Base-by-base conservation (phyloP, 2,888 invertebrate genomes). In the Clepsis dumicolana region DNA sequence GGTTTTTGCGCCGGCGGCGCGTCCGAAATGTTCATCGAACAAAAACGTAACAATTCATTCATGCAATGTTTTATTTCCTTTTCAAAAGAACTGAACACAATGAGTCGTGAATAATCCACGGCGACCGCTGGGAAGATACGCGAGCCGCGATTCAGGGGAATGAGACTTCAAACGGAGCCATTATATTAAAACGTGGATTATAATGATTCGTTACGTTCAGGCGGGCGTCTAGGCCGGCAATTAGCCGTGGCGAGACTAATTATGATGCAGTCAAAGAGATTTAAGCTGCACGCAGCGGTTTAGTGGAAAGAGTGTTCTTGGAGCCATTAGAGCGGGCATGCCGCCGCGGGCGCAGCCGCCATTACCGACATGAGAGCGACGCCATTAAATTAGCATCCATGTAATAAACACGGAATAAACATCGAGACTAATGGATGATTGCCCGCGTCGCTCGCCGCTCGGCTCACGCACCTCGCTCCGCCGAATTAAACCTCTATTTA, bases 341-440 rank as follows among this genome's bases (percentile, higher is more conserved):
- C 80, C 74, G 77, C 74, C 74, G 76, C 65, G 38, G 70, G 73
- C 44, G 53, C 21, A 10, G 59, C 80, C 81, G 81, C 79, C 83
- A 84, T 80, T 81, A 72, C 80, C 80, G 78, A 81, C 82, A 80
- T 80, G 82, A 76, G 77, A 79, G 80, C 80, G 78, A 75, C 75
- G 80, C 74, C 77, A 83, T 78, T 84, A 80, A 85, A 88, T 90
- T 89, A 88, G 81, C 84, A 84, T 87, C 83, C 80, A 81, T 80
- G 84, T 83, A 82, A 84, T 87, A 86, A 87, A 88, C 86, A 87
- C 85, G 89, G 87, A 87, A 88, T 89, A 89, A 90, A 88, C 87
- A 86, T 89, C 87, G 85, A 88, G 82, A 88, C 89, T 88, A 89
- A 90, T 91, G 90, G 87, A 88, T 88, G 89, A 90, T 90, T 84